Conservation (phyloP, 2,797 vertebrate genomes). For the Sebastiscus albofasciatus region DNA sequence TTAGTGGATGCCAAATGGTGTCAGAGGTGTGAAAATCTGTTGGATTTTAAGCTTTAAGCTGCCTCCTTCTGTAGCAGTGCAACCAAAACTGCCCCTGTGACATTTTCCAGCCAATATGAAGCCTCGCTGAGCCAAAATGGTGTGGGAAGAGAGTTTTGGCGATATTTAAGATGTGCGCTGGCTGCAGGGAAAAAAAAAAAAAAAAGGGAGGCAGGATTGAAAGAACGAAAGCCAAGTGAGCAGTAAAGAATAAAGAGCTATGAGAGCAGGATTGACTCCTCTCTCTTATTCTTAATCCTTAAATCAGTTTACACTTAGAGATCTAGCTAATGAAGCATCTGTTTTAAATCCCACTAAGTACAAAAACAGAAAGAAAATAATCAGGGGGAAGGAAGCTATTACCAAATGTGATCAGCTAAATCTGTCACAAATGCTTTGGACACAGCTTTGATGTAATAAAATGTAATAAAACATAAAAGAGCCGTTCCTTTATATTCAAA, state of each 20-base stretch:
- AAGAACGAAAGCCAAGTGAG: not conserved
- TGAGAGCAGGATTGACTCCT: constrained; percentile 12
- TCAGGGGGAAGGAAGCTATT: constrained; percentile 27
- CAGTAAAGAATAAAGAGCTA: constrained; percentile 5
- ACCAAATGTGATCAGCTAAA: constrained; percentile 24
- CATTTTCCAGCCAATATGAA: constrained; percentile 16
- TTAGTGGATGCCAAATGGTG: not conserved
- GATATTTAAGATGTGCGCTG: not conserved
- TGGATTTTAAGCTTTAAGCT: constrained; percentile 20
- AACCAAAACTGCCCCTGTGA: constrained; percentile 12
- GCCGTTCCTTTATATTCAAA: not conserved
- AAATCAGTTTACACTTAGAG: constrained; percentile 70
- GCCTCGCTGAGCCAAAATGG: not conserved
- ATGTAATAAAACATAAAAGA: constrained; percentile 15
- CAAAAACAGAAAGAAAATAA: constrained; percentile 33
- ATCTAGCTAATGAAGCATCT: constrained; percentile 57
- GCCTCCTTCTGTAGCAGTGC: constrained; percentile 11
- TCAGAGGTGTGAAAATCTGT: constrained; percentile 32
- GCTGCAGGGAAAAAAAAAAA: not conserved
- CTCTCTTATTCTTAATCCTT: constrained; percentile 57
- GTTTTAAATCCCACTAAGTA: constrained; percentile 45
- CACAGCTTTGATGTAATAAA: not conserved
- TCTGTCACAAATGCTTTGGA: constrained; percentile 45
- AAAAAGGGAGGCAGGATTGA: not conserved
- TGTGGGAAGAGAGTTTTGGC: not conserved